Conservation (phyloP, 2,113 vertebrate genomes). For the Boulengerochromis microlepis region DNA sequence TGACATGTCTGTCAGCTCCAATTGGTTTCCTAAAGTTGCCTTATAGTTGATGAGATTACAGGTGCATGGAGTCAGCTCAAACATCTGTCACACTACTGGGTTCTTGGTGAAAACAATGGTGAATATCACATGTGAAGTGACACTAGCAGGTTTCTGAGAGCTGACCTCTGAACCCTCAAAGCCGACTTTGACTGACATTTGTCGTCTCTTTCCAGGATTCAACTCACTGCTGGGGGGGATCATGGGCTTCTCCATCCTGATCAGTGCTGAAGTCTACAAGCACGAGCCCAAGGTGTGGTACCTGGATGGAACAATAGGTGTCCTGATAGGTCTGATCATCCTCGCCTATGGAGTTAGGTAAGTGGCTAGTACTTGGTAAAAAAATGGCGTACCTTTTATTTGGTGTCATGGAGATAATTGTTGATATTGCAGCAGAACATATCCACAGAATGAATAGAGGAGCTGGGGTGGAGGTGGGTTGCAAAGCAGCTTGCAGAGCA, state of each 20-base stretch:
- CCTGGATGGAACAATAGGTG: slow-evolving; percentile 88
- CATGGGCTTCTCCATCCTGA: slow-evolving; percentile 98
- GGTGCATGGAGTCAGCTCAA: not conserved
- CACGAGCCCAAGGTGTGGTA: slow-evolving; percentile 90
- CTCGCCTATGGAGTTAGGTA: slow-evolving; percentile 92
- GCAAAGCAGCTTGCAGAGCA: not conserved
- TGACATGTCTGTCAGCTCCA: not conserved
- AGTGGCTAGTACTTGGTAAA: slow-evolving; percentile 36
- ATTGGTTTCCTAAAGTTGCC: not conserved
- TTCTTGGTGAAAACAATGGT: not conserved
- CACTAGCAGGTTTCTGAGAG: not conserved
- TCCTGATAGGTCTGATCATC: slow-evolving; percentile 95
- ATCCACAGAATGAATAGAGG: not conserved
- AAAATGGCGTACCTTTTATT: not conserved
- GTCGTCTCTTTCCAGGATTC: slow-evolving; percentile 75
- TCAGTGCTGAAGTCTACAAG: slow-evolving; percentile 94
- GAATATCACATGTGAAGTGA: not conserved
- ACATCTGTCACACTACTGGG: not conserved
- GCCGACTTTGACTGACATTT: not conserved
- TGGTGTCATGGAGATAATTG: not conserved
- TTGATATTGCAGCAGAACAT: not conserved
- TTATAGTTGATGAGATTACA: not conserved
- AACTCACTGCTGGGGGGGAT: slow-evolving; percentile 93
- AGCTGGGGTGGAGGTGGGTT: not conserved
- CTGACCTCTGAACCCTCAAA: not conserved